These are phyloP conservation scores for Xestia xanthographa DNA, from an alignment of 2,888 invertebrate genomes.

Conservation along the genomic window DNA sequence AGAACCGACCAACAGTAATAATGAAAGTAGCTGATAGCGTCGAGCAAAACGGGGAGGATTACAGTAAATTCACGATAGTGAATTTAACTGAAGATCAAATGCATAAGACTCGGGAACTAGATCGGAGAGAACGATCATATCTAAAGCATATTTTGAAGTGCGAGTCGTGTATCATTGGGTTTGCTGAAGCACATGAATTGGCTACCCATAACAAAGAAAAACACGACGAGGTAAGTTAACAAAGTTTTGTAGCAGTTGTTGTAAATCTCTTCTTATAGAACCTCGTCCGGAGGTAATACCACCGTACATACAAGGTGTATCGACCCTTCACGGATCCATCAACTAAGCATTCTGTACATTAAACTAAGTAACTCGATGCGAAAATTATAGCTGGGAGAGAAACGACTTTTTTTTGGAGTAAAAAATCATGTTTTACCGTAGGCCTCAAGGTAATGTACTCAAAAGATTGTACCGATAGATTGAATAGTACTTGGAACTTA, in stretches of 20 bases:
- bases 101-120: neutral
- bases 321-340: no score
- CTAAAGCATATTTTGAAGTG: neutral
- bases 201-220: neutral
- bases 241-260: neutral
- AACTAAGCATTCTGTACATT: no score
- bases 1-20: neutral
- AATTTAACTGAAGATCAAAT: neutral
- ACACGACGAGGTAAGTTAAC: slow-evolving; percentile 1
- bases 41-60: neutral
- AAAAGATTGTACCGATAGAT: no score
- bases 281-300: no score
- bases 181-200: neutral
- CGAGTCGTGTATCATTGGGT: neutral
- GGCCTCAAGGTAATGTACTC: no score
- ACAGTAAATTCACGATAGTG: neutral
- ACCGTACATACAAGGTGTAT: no score
- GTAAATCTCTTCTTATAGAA: no score
- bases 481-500: no score
- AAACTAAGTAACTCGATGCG: no score
- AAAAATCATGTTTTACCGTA: no score
- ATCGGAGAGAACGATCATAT: neutral
- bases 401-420: no score
- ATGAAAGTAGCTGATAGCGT: neutral
- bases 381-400: no score